Conservation (phyloP, 2,113 vertebrate species). For the Pampusana beccarii region DNA sequence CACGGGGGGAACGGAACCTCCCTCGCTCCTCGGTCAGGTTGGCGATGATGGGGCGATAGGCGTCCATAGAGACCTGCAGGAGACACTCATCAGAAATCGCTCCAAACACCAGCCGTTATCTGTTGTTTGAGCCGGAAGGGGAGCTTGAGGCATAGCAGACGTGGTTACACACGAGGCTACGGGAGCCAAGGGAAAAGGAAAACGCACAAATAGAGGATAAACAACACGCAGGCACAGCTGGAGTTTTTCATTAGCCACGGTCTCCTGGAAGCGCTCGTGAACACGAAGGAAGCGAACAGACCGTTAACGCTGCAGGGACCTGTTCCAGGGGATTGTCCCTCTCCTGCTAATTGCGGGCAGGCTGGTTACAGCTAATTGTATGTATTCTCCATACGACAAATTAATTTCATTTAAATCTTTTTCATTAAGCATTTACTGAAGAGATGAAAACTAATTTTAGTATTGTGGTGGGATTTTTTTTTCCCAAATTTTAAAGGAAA, state of each 20-base stretch:
- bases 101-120: neutral
- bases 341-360: neutral
- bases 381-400: neutral
- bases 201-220: neutral
- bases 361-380: neutral
- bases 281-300: neutral
- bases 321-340: no score
- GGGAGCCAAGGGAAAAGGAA: neutral
- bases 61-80: constrained; percentile 71
- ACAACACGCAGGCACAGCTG: neutral
- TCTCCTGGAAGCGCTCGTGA: neutral
- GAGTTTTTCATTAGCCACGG: neutral
- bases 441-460: neutral
- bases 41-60: constrained; percentile 70
- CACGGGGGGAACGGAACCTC: neutral
- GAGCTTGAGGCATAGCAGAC: neutral
- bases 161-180: neutral
- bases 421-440: neutral
- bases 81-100: neutral
- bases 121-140: no score
- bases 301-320: neutral
- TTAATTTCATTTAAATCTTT: neutral
- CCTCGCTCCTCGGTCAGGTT: constrained; percentile 38
- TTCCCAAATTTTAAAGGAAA: neutral
- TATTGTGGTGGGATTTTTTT: neutral